Evolutionary conservation across 2,888 invertebrate species (phyloP).

Genomic region (Blomia tropicalis): DNA sequence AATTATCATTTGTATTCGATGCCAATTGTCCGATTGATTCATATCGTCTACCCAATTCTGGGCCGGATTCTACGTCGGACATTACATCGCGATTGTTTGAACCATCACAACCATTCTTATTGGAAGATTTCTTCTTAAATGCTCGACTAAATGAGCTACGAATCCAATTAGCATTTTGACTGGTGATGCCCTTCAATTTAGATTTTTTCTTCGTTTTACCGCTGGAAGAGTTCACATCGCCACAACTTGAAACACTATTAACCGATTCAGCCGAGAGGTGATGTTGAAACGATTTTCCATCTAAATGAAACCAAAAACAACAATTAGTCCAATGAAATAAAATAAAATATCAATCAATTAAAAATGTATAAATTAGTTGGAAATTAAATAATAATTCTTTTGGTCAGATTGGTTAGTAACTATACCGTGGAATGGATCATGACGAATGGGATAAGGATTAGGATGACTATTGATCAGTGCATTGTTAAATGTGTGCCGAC

Average conservation of each 20-base stretch:
- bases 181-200: conserved; percentile 19
- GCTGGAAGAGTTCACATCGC: conserved; percentile 27
- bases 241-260: conserved; percentile 28
- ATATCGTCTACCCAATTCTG: not conserved
- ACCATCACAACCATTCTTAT: conserved; percentile 27
- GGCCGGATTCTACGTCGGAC: conserved; percentile 19
- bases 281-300: conserved; percentile 44
- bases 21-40: too few relatives aligned
- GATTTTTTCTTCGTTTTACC: conserved; percentile 31
- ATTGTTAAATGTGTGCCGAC: conserved; percentile 38
- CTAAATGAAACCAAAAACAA: not conserved
- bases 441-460: not conserved
- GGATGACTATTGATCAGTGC: conserved; percentile 17
- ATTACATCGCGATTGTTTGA: not conserved
- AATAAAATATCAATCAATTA: not conserved
- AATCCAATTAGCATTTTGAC: conserved; percentile 48
- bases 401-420: too few relatives aligned
- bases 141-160: conserved; percentile 94
- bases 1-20: conserved; percentile 16
- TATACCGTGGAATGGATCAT: not conserved
- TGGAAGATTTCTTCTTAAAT: conserved; percentile 48
- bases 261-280: conserved; percentile 32
- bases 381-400: not conserved
- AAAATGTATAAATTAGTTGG: not conserved
- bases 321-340: not conserved